Base-by-base conservation (phyloP, 2,113 vertebrate species). In the Anhinga anhinga region DNA sequence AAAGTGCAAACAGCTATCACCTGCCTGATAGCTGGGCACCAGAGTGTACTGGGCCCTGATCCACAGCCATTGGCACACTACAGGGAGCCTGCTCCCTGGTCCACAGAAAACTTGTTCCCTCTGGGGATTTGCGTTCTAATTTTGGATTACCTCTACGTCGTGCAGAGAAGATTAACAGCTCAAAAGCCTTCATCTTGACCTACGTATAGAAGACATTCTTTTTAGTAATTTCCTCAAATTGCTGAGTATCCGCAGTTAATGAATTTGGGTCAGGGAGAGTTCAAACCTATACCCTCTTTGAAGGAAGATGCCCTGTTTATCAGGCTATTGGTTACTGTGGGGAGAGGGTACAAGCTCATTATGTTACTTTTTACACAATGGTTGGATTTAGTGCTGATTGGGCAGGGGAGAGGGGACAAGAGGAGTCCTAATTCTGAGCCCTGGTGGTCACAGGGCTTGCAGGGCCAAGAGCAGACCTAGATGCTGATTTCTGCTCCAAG, bases 41-140 rank as follows among this genome's bases (percentile, higher is more conserved):
- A 0, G 0, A 58, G 27, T 0, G 4, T 44, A 20, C 29, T n/a
- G 19, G 34, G 23, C 20, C 30, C 47, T 1, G 1, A 8, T 53
- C 55, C 53, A 18, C 40, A 82, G 74, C 34, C 26, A 16, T 52
- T 4, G 2, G 22, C 50, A n/a, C 0, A 1, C 30, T 50, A 38
- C 5, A 19, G 42, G 16, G 42, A 78, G 59, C 80, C 85, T 47
- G 36, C 12, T 87, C 61, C 10, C 11, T 26, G 18, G 30, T 40
- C 55, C 47, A 25, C 4, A 7, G 52, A 61, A 78, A 91, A 52
- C 20, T 47, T 78, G 30, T 73, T 45, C 26, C 9, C 22, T 63
- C 36, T 29, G n/a, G 58, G 45, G 58, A 94, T 87, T 82, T 85
- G 62, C 21, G 3, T 87, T 85, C 87, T 95, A 87, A 91, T 87